Conservation (phyloP, 2,888 invertebrate species). For the Crepidodera aurea region DNA sequence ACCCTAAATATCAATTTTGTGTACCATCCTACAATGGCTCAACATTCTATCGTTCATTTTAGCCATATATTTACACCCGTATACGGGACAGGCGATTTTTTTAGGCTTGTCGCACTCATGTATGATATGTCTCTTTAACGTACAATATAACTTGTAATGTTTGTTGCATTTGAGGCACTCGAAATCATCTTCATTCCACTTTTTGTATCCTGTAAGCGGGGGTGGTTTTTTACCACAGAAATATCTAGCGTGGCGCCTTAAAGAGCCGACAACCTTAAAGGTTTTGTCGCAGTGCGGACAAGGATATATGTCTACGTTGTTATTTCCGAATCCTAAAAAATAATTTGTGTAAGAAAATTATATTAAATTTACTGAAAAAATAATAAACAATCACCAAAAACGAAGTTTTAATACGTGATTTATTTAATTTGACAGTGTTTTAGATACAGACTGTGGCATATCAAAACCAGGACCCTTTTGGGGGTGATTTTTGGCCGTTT, state of each 20-base stretch:
- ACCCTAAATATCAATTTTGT: conserved; percentile 40
- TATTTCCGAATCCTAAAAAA: conserved; percentile 15
- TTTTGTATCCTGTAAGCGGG: conserved; percentile 48
- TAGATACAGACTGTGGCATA: too few species aligned
- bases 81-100: conserved; percentile 49
- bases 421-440: too few species aligned
- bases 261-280: conserved; percentile 44
- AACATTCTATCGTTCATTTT: conserved; percentile 52
- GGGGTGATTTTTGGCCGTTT: too few species aligned
- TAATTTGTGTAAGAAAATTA: background rate
- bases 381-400: background rate
- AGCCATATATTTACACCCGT: conserved; percentile 48
- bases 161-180: conserved; percentile 38
- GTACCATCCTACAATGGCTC: conserved; percentile 51
- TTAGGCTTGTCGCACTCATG: conserved; percentile 52
- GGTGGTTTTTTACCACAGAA: conserved; percentile 49
- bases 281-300: conserved; percentile 42
- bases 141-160: conserved; percentile 48
- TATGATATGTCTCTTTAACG: conserved; percentile 50
- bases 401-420: background rate
- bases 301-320: conserved; percentile 40
- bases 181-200: conserved; percentile 39
- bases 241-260: conserved; percentile 45
- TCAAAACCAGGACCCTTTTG: too few species aligned
- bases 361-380: too few species aligned